Evolutionary conservation across 2,888 invertebrate species (phyloP).

Genomic region (Luffia ferchaultella): DNA sequence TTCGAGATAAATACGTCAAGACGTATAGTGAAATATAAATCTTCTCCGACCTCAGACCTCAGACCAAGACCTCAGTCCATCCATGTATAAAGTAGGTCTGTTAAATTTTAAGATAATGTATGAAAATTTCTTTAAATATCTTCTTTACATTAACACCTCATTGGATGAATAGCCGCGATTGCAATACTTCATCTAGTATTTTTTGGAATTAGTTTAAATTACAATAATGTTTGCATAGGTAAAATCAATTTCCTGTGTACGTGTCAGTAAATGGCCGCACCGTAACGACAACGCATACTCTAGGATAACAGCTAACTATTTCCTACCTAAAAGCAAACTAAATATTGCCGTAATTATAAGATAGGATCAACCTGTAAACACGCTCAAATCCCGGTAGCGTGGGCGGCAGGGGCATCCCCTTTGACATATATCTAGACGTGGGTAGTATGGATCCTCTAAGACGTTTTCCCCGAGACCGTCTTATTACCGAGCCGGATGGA

Average conservation of each 20-base stretch:
- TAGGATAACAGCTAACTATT: not conserved
- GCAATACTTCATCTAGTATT: too few relatives aligned
- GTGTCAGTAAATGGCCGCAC: not conserved
- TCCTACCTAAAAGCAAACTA: conserved; percentile 48
- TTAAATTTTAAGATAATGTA: too few relatives aligned
- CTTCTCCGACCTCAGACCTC: too few relatives aligned
- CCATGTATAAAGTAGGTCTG: too few relatives aligned
- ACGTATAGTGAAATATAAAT: too few relatives aligned
- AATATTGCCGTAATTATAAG: conserved; percentile 64
- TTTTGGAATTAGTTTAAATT: too few relatives aligned
- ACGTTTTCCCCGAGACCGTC: conserved; percentile 60
- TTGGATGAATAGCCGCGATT: too few relatives aligned
- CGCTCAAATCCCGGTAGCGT: conserved; percentile 14
- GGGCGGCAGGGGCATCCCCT: conserved; percentile 42
- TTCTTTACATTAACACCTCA: too few relatives aligned
- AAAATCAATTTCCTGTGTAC: not conserved
- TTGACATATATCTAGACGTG: conserved; percentile 40
- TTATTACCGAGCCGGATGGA: conserved; percentile 63
- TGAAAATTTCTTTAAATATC: too few relatives aligned
- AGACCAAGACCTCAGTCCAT: too few relatives aligned
- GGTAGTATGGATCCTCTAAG: conserved; percentile 40
- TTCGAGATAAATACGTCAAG: too few relatives aligned
- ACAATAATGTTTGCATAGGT: too few relatives aligned
- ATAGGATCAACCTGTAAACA: conserved; percentile 59
- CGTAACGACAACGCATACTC: not conserved